A percentile compares a stretch with the other conserved stretches of the same genome.
Conservation (phyloP, 2,888 invertebrate species). For the Fabriciana adippe region DNA sequence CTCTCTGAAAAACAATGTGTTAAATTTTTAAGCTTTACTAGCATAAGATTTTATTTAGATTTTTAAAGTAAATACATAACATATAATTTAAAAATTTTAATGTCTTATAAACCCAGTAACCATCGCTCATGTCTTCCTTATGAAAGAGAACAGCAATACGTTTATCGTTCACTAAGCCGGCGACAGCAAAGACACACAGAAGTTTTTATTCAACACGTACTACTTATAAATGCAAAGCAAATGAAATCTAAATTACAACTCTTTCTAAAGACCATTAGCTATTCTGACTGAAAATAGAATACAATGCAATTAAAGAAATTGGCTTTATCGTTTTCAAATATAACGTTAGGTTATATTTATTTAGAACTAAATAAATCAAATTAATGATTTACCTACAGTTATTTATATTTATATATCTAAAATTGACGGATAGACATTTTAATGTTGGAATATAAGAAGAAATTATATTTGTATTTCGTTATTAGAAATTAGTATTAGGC, state of each 20-base stretch:
- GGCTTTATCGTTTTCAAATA: slow-evolving; percentile 13
- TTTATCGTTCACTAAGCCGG: slow-evolving; percentile 3
- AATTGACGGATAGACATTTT: no score
- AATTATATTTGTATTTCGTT: no score
- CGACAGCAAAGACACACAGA: slow-evolving; percentile 8
- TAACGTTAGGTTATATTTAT: background rate
- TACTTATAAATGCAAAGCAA: slow-evolving; percentile 23
- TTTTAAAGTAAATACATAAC: no score
- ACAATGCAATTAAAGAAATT: slow-evolving; percentile 19
- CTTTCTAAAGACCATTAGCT: slow-evolving; percentile 26
- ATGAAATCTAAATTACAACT: slow-evolving; percentile 28
- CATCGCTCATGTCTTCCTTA: background rate
- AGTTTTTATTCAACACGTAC: slow-evolving; percentile 16
- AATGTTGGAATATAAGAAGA: no score
- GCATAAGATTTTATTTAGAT: no score
- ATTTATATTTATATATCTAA: no score
- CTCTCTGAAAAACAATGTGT: no score
- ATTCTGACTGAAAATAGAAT: slow-evolving; percentile 27
- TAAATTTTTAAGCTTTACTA: no score
- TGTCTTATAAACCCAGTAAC: background rate
- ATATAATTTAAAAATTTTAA: no score
- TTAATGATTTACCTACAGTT: no score
- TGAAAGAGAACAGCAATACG: background rate
- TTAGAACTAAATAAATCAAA: no score
- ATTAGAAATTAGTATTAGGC: background rate